Evolutionary conservation across 2,888 invertebrate species (phyloP).

Genomic region (Argyresthia albistria): DNA sequence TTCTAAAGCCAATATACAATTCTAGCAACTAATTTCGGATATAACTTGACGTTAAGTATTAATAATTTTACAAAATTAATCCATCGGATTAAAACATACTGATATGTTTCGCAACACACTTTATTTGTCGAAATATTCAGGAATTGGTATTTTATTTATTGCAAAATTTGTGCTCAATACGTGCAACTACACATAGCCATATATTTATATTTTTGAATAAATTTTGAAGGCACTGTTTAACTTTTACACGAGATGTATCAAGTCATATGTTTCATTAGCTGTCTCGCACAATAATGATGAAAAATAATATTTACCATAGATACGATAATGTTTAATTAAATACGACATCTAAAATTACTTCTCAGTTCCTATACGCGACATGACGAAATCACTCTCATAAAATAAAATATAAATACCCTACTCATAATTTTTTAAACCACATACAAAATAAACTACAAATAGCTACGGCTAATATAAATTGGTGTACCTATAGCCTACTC

Average conservation of each 20-base stretch:
- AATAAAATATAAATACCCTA: conserved; percentile 5
- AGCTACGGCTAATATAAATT: conserved; percentile 53
- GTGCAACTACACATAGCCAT: too few species aligned
- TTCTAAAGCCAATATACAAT: too few species aligned
- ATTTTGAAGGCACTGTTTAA: conserved; percentile 4
- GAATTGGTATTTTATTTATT: too few species aligned
- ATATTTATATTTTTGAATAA: background rate
- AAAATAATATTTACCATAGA: background rate
- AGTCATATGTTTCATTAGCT: background rate
- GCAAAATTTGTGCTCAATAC: too few species aligned
- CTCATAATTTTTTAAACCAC: conserved; percentile 15
- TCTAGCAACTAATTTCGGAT: too few species aligned
- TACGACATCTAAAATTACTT: background rate
- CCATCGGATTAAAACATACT: too few species aligned
- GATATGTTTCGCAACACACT: too few species aligned
- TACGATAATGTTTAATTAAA: background rate
- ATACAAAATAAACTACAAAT: conserved; percentile 49
- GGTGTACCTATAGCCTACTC: conserved; percentile 55
- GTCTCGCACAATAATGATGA: background rate
- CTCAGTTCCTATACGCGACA: background rate
- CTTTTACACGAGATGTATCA: background rate
- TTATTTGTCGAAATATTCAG: too few species aligned
- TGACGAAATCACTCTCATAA: background rate
- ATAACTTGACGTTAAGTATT: too few species aligned
- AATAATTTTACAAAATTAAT: too few species aligned